Evolutionary conservation across 2,113 vertebrate species (phyloP).

Genomic region (Spea bombifrons): DNA sequence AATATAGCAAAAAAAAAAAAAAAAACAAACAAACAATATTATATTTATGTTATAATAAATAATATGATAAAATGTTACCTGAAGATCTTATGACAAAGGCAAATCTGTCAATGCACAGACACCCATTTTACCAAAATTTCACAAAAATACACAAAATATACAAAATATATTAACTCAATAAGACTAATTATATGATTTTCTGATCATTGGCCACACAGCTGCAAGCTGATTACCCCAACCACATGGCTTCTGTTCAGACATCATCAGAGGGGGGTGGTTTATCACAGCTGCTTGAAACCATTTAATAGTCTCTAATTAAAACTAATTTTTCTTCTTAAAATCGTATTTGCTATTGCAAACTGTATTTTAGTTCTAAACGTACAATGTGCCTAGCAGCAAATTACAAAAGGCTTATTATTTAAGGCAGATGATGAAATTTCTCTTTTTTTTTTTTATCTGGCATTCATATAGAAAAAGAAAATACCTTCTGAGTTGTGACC

Average conservation of each 20-base stretch:
- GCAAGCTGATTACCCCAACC: constrained; percentile 37
- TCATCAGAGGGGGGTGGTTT: constrained; percentile 20
- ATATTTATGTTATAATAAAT: no score
- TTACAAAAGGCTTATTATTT: constrained; percentile 22
- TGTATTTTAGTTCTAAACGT: constrained; percentile 22
- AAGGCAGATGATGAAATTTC: constrained; percentile 15
- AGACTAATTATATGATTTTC: no score
- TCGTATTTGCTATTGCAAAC: constrained; percentile 36
- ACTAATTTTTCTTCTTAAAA: constrained; percentile 30
- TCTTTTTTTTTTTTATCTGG: constrained; percentile 13
- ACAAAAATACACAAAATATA: no score
- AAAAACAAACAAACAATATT: no score
- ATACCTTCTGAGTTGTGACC: constrained; percentile 54
- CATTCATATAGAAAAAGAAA: constrained; percentile 5
- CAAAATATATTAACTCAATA: no score
- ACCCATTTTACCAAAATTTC: no score
- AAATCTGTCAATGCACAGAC: no score
- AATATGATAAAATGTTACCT: no score
- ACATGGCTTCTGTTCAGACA: constrained; percentile 17
- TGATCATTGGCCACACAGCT: constrained; percentile 11
- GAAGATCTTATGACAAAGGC: no score
- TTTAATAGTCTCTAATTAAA: constrained; percentile 40
- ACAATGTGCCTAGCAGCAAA: constrained; percentile 5
- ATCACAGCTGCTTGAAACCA: constrained; percentile 22
- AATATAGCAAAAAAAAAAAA: no score